Evolutionary conservation across 2,113 vertebrate species (phyloP).

Genomic region (Odocoileus virginianus): DNA sequence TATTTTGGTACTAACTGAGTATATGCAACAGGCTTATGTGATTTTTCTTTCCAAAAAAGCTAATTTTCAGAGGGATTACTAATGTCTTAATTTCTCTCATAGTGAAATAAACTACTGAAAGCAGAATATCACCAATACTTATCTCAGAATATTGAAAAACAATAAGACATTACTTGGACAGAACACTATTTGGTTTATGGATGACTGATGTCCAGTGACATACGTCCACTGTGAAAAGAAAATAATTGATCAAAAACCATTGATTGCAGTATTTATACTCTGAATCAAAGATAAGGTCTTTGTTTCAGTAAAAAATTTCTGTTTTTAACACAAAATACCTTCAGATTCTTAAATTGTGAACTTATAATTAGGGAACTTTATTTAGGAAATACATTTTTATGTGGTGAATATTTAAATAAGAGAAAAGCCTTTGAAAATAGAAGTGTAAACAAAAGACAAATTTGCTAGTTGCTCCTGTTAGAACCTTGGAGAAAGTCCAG

Average conservation of each 20-base stretch:
- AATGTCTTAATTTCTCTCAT: background rate
- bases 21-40: background rate
- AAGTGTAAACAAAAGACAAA: background rate
- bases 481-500: background rate
- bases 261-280: background rate
- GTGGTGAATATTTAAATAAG: background rate
- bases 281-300: background rate
- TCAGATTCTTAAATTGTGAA: background rate
- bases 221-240: background rate
- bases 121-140: background rate
- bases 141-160: background rate
- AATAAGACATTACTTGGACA: background rate
- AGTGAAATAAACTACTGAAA: background rate
- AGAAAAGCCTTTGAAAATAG: background rate
- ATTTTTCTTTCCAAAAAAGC: background rate
- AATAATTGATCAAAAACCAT: background rate
- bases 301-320: background rate
- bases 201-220: background rate
- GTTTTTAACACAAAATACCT: background rate
- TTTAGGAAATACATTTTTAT: background rate
- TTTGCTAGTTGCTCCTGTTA: background rate
- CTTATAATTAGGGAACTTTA: background rate
- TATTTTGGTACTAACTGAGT: background rate
- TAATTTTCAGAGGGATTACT: background rate
- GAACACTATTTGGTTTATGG: background rate